Percentiles rank a stretch among this genome's conserved stretches.
Evolutionary conservation across 2,113 vertebrate species (phyloP).

Genomic region (Silurus asotus): DNA sequence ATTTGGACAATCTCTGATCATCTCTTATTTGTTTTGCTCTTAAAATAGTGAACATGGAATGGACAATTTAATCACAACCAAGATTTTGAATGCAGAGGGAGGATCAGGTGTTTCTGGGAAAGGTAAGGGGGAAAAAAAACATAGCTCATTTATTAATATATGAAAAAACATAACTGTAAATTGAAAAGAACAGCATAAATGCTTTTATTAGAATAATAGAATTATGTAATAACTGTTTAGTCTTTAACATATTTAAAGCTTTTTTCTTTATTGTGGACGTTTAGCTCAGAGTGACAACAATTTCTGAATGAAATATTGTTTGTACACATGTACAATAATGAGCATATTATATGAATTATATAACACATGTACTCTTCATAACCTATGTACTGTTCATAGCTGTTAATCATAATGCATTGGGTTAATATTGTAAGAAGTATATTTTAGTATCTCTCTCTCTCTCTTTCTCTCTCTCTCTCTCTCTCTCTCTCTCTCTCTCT

Average conservation of each 20-base stretch:
- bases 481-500: too few species aligned
- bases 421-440: too few species aligned
- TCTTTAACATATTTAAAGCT: neutral
- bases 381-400: too few species aligned
- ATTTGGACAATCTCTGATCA: neutral
- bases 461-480: too few species aligned
- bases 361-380: too few species aligned
- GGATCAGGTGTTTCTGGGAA: constrained; percentile 48
- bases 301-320: neutral
- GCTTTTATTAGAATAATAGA: neutral
- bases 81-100: constrained; percentile 54
- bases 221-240: neutral
- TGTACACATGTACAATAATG: too few species aligned
- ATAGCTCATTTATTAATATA: neutral
- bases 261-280: neutral
- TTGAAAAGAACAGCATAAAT: neutral
- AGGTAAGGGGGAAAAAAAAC: constrained; percentile 56
- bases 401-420: too few species aligned
- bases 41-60: constrained; percentile 61
- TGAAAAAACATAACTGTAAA: neutral
- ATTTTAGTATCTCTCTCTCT: too few species aligned
- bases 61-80: constrained; percentile 62
- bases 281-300: neutral
- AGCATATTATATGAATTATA: too few species aligned
- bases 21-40: constrained; percentile 17